phyloP scores from a whole-genome alignment of 2,113 vertebrate species.

The Xerus inauris region DNA sequence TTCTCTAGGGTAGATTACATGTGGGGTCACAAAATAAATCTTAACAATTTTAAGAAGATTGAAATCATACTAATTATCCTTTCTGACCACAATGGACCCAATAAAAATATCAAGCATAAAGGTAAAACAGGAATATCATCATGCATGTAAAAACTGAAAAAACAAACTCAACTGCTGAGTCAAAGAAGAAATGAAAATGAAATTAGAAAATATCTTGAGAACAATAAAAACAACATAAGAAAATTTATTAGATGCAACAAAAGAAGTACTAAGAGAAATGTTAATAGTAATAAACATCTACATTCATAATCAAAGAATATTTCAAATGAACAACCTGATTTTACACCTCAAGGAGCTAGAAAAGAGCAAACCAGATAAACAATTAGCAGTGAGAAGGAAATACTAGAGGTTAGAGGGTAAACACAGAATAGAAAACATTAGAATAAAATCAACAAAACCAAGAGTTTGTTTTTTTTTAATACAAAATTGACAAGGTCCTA shows the following conservation, averaged over 20 bases:
- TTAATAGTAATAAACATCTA: neutral
- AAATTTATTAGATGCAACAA: neutral
- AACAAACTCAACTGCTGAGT: no score
- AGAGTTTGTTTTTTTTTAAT: neutral
- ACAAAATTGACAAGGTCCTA: neutral
- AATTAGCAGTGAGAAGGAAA: no score
- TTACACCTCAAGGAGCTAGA: neutral
- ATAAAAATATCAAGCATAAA: neutral
- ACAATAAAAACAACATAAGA: neutral
- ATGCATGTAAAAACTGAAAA: neutral
- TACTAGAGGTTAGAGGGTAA: no score
- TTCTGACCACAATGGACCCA: neutral
- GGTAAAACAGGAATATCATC: neutral
- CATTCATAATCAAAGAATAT: neutral
- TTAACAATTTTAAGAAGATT: no score
- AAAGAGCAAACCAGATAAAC: neutral
- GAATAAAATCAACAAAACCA: neutral
- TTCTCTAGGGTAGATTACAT: no score
- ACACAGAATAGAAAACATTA: neutral
- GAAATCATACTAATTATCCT: no score
- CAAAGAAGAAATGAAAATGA: no score
- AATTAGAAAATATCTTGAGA: no score
- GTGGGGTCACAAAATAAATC: no score
- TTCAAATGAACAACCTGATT: neutral
- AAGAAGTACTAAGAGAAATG: neutral